Base-by-base conservation (phyloP, 2,888 invertebrate genomes). In the Carterocephalus palaemon region DNA sequence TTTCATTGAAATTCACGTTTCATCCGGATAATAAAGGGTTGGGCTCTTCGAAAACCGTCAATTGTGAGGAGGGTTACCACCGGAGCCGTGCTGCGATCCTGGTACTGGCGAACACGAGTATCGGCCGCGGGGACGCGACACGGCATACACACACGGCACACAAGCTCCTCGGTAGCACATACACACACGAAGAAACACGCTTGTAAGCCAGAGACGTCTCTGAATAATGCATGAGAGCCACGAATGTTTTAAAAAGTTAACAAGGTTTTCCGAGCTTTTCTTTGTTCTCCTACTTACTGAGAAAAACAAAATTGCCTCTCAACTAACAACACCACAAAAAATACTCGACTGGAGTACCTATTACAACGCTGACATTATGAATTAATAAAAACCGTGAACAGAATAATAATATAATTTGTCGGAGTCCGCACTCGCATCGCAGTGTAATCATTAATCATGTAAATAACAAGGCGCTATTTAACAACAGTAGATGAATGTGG, bases 191-290 rank as follows among this genome's bases (percentile, higher is more conserved):
- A 32, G 16, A 20, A 37, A 38, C 28, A 22, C 16, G 23, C 34
- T 19, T 50, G 41, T 53, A 54, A 42, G 54, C 50, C 47, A 64
- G 64, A 62, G 67, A 63, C 64, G 57, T 65, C 59, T 55, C 67
- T 82, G 82, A 82, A 84, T 84, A 75, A 83, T 78, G 66, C 76
- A 84, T 79, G 76, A 80, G 57, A 65, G 60, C 71, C 73, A 72
- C 72, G 74, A 79, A 80, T 78, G 75, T 75, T 82, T 83, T 82
- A 80, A 82, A 84, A 83, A 83, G 79, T 82, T 83, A 82, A 83
- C 82, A 80, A 82, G 81, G 71, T 84, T 82, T 80, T 73, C 76
- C 73, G 70, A 75, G 76, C 69, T 81, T 82, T 77, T 73, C 80
- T 77, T 81, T 83, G 78, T 80, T 78, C 74, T 71, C 70, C 67